Conservation (phyloP, 2,888 invertebrate species). For the Pecten maximus region DNA sequence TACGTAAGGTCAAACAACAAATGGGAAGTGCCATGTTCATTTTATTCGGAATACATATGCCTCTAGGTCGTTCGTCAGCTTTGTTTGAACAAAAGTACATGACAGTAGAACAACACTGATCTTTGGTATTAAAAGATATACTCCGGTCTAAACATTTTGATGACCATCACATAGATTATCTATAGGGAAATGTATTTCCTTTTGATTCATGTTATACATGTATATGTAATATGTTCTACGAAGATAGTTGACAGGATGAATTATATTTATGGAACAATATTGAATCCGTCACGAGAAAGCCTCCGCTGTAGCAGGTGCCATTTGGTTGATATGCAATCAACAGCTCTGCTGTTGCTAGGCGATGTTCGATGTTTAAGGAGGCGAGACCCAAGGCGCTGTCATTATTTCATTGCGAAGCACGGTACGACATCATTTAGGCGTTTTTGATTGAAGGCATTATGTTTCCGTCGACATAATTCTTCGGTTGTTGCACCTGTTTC, state of each 20-base stretch:
- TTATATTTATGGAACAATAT: neutral
- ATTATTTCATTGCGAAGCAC: neutral
- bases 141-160: too few species aligned
- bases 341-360: neutral
- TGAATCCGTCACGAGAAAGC: neutral
- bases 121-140: too few species aligned
- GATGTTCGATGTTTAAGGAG: neutral
- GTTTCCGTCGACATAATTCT: neutral
- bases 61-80: too few species aligned
- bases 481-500: neutral
- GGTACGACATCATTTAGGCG: neutral
- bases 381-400: neutral
- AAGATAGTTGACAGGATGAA: neutral
- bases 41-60: too few species aligned
- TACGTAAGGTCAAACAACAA: too few species aligned
- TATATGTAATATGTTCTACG: neutral
- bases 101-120: too few species aligned
- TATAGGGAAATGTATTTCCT: neutral
- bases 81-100: too few species aligned
- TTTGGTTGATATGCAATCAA: conserved; percentile 4
- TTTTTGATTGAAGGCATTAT: neutral
- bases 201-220: neutral
- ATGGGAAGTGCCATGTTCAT: too few species aligned
- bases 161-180: too few species aligned
- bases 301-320: neutral